phyloP scores from a whole-genome alignment of 2,113 vertebrate species.

The Mohoua ochrocephala region DNA sequence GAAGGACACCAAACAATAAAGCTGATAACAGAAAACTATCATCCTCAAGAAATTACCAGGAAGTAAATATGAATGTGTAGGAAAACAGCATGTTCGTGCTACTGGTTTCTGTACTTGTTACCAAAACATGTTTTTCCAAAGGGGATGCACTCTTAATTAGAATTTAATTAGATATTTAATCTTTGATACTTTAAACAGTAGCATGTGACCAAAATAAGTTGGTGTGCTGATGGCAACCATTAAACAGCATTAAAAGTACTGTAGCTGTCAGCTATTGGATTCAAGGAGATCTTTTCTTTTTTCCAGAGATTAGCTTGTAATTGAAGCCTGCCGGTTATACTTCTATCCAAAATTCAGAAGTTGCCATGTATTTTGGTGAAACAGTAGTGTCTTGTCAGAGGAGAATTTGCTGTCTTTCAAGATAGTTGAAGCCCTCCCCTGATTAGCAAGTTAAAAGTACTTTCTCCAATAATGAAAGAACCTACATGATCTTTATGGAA shows the following conservation, averaged over 20 bases:
- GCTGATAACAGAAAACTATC: neutral
- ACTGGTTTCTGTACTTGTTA: neutral
- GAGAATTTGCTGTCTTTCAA: neutral
- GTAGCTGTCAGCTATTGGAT: neutral
- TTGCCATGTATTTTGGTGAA: neutral
- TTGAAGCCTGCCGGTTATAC: neutral
- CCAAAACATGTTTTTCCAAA: neutral
- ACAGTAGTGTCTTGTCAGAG: neutral
- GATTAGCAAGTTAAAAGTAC: neutral
- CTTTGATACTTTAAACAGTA: neutral
- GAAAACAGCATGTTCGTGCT: neutral
- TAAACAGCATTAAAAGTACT: neutral
- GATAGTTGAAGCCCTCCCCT: neutral
- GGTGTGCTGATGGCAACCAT: neutral
- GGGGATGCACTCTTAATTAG: neutral
- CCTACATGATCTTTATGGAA: fast-evolving
- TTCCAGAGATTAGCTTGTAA: neutral
- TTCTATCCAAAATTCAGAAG: neutral
- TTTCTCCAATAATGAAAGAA: neutral
- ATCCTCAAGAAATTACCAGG: neutral
- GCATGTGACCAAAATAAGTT: neutral
- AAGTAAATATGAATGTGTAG: neutral
- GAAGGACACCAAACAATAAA: neutral
- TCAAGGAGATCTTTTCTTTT: neutral
- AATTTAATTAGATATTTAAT: neutral